Base-by-base conservation (phyloP, 1,140 invertebrate genomes). In the Meloidogyne floridensis region DNA sequence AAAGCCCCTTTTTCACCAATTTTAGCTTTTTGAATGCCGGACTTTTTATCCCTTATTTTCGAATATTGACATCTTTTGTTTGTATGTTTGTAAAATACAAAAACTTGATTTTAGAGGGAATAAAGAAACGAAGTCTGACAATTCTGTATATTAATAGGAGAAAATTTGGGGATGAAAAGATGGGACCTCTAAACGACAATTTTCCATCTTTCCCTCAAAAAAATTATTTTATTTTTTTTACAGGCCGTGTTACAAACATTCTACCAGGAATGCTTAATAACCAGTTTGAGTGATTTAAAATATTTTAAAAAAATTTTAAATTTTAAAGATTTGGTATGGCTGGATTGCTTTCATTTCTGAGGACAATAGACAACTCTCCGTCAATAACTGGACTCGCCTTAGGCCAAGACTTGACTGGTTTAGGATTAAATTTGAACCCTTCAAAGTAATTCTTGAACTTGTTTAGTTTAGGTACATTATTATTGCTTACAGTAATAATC, bases 351-450 rank as follows among this genome's bases (percentile, higher is more conserved):
- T 96, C 96, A 79, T 98, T 98, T 91, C 97, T 99, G 83, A 93
- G 96, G 90, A 95, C 96, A 82, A 95, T 96, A 71, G 97, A 99
- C 92, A 95, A 86, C 53, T 72, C 82, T 69, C 87, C 82, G 6
- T 76, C 75, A 11, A 82, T 87, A 43, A 95, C 98, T 77, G 95
- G 95, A 32, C 91, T 99, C 86, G 96, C 97, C 73, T 92, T 98
- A 84, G 97, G 97, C 32, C 95, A 96, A 91, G 97, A 99, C 92
- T 93, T 99, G 84, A 98, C 96, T 20, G 95, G 96, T 70, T 92
- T 99, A 83, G 97, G 97, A 83, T 93, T 99, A 87, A 98, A 99
- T 93, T 93, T 99, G 84, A 98, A 98, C 91, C 96, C 96, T 86
- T 94, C 95, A 43, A 96, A 98, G 92, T 93, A 32, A 32, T 32